These are phyloP conservation scores for Gymnothorax reevesii DNA, from an alignment of 2,797 vertebrate genomes.

Conservation along the genomic window DNA sequence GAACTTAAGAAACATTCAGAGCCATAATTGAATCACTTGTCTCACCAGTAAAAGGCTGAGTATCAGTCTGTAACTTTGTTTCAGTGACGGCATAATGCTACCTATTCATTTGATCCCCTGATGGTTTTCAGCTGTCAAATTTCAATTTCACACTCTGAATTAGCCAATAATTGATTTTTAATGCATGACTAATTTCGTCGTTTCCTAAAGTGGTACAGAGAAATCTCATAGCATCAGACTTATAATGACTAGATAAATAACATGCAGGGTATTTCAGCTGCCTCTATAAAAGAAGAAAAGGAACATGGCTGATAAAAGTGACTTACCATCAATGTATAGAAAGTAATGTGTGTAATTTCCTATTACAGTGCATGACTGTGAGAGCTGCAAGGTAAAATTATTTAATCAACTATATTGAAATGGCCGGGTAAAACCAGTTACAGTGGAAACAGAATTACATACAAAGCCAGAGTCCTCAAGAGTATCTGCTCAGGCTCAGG, in stretches of 20 bases:
- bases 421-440: neutral
- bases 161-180: constrained; percentile 61
- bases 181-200: constrained; percentile 43
- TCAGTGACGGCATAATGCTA: constrained; percentile 10
- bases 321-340: constrained; percentile 1
- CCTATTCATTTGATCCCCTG: constrained; percentile 43
- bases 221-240: constrained; percentile 39
- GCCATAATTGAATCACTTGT: constrained; percentile 34
- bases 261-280: constrained; percentile 28
- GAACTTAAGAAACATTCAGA: constrained; percentile 23
- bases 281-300: constrained; percentile 1
- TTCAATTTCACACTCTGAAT: constrained; percentile 57
- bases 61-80: constrained; percentile 15
- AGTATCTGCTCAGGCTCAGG: neutral
- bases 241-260: constrained; percentile 39
- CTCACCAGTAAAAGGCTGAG: constrained; percentile 19
- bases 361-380: neutral
- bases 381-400: neutral
- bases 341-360: neutral
- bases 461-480: too few relatives aligned
- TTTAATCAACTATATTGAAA: neutral
- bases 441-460: neutral
- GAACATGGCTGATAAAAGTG: neutral
- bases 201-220: constrained; percentile 43
- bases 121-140: constrained; percentile 45